Percentiles rank a stretch among this genome's conserved stretches.
These are phyloP conservation scores for Rana temporaria DNA, from an alignment of 2,113 vertebrate genomes.

Conservation along the genomic window DNA sequence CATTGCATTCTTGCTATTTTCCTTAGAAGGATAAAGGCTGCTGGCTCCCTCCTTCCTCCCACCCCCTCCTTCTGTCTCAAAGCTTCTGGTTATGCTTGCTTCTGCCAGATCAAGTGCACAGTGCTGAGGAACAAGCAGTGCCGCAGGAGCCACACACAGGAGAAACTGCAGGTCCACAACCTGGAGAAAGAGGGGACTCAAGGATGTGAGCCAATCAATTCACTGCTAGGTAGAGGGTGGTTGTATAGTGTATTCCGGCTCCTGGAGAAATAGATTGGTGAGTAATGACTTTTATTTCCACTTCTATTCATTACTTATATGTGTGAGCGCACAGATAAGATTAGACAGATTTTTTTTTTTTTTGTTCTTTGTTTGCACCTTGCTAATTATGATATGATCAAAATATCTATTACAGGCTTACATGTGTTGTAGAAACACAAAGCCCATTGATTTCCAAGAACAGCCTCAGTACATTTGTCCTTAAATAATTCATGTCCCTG, in stretches of 20 bases:
- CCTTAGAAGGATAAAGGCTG: conserved; percentile 54
- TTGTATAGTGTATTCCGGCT: not conserved
- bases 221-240: not conserved
- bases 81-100: conserved; percentile 53
- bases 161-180: not conserved
- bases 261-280: not conserved
- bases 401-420: not conserved
- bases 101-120: conserved; percentile 42
- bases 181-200: not conserved
- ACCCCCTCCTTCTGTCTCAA: conserved; percentile 45
- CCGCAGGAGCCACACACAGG: conserved; percentile 29
- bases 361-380: too few species aligned
- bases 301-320: too few species aligned
- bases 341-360: not conserved
- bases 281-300: not conserved
- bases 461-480: too few species aligned
- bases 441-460: too few species aligned
- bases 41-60: conserved; percentile 46
- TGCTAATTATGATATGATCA: not conserved
- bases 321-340: not conserved
- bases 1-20: conserved; percentile 51
- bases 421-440: not conserved
- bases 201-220: not conserved
- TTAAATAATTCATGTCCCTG: too few species aligned
- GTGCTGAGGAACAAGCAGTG: conserved; percentile 13